phyloP scores from a whole-genome alignment of 2,888 invertebrate species.

The Macrophya alboannulata region DNA sequence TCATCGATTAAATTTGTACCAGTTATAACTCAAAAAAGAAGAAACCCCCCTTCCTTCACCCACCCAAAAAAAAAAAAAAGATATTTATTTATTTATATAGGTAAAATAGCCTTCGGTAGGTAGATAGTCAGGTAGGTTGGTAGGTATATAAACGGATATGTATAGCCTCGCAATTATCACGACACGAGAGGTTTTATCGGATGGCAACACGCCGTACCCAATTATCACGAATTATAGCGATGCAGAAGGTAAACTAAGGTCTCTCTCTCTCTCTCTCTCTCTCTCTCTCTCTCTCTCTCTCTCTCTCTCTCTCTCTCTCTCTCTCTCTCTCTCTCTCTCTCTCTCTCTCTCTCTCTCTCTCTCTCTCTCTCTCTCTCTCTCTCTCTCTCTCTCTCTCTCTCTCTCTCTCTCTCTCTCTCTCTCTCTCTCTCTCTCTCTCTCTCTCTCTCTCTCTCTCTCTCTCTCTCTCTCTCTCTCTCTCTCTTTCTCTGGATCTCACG shows the following conservation, averaged over 20 bases:
- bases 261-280: background rate
- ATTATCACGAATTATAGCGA: slow-evolving; percentile 56
- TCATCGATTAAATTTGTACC: background rate
- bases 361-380: background rate
- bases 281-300: background rate
- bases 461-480: too few species aligned
- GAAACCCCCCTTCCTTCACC: background rate
- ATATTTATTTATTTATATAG: background rate
- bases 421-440: background rate
- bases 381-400: background rate
- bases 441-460: background rate
- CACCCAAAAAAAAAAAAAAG: slow-evolving; percentile 7
- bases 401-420: background rate
- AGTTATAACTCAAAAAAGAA: slow-evolving; percentile 44
- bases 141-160: background rate
- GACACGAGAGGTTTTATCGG: slow-evolving; percentile 50
- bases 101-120: slow-evolving; percentile 14
- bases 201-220: slow-evolving; percentile 54
- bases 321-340: background rate
- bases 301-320: background rate
- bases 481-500: background rate
- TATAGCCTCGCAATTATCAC: slow-evolving; percentile 50
- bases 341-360: background rate
- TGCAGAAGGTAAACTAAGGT: slow-evolving; percentile 44
- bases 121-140: too few species aligned